Percentiles rank a stretch among this genome's conserved stretches.
These are phyloP conservation scores for Neopelma chrysocephalum DNA, from an alignment of 2,797 vertebrate genomes.

Conservation along the genomic window DNA sequence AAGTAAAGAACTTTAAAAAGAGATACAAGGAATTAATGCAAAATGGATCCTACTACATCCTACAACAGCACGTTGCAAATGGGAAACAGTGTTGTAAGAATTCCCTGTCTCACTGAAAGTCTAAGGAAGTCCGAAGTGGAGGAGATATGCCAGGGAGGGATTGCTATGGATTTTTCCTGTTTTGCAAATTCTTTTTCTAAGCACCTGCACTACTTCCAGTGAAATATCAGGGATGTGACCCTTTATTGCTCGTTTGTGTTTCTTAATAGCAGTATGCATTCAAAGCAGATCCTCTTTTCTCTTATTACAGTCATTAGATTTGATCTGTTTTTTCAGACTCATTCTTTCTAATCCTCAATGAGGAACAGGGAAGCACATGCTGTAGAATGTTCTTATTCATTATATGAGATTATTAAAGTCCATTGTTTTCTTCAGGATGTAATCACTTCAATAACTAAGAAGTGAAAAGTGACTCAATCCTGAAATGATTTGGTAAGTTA, in stretches of 20 bases:
- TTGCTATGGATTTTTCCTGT: not conserved
- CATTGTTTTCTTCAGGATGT: not conserved
- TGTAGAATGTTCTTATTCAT: not conserved
- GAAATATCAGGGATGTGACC: not conserved
- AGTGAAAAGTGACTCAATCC: not conserved
- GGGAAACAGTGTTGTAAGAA: not conserved
- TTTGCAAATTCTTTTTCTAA: not conserved
- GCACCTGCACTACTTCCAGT: not conserved
- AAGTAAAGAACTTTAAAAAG: not conserved
- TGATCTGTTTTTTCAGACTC: not conserved
- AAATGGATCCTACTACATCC: not conserved
- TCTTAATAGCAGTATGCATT: not conserved
- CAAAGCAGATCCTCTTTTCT: not conserved
- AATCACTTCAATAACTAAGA: not conserved
- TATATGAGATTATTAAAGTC: not conserved
- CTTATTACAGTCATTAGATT: not conserved
- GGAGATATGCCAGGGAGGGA: not conserved
- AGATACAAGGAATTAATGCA: not conserved
- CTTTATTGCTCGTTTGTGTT: not conserved
- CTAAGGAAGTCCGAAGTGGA: not conserved
- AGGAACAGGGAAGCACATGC: not conserved
- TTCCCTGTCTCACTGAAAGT: not conserved
- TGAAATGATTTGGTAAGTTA: not conserved
- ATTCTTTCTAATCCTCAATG: not conserved
- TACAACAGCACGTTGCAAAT: not conserved